Evolutionary conservation across 2,888 invertebrate genomes (phyloP), one percentile per base, ranked within the genome.

Genomic region (Rhagonycha fulva): DNA sequence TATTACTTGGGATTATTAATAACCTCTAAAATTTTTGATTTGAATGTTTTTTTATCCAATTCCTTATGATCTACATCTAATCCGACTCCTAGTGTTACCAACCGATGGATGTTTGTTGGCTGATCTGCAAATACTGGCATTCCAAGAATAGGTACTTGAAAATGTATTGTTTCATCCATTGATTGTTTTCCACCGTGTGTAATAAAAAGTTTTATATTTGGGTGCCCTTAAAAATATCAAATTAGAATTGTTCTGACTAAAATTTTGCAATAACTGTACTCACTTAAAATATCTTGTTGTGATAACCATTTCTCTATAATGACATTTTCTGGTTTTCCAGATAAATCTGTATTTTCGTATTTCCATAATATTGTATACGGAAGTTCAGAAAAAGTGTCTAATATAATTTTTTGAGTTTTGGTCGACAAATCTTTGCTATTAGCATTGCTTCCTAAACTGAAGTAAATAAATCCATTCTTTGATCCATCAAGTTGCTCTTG

Each of bases 171-270:
- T 78, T 89, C 89, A 14, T 88, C 88, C 0, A 87, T 84, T 0
- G 89, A 89, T 73, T 89, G 88, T 1, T 88, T 77, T 3, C 89
- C 89, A 70, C 88, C 88, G 84, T 89, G 89, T 0, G 88, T 88
- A 68, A 89, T 86, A 72, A 89, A 89, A 1, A 88, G 70, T 76
- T 89, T 89, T 0, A 90, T 76, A 71, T 89, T 89, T n/a, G 86
- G 86, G 80, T 89, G 89, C 24, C 77, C 81, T 82, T 23, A 19
- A 62, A 72, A 28, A 26, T 62, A 3, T 19, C 5, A 9, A 62
- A 19, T 62, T 62, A 23, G 11, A 12, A 11, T 2, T 24, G 14
- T 47, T 47, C n/a, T n/a, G n/a, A 62, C 66, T 4, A 69, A 30
- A 47, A 32, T 14, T 11, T 24, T 26, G 26, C 26, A 23, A 60